phyloP scores from a whole-genome alignment of 2,888 invertebrate species.

The Choreutis nemorana region DNA sequence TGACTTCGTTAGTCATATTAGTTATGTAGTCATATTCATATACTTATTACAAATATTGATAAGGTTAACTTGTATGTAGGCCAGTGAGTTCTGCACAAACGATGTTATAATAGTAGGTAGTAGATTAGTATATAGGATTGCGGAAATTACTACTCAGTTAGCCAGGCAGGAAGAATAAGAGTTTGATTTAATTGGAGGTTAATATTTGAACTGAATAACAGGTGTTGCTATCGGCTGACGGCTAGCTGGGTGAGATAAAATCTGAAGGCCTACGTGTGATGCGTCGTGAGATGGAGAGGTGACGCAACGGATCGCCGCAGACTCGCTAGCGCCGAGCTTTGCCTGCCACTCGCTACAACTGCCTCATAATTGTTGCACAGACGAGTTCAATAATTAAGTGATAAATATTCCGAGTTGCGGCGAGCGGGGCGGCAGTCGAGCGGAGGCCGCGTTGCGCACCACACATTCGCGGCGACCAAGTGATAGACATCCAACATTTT shows the following conservation, averaged over 20 bases:
- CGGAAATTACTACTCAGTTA: too few species aligned
- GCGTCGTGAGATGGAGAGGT: slow-evolving; percentile 10
- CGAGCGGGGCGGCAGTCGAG: slow-evolving; percentile 61
- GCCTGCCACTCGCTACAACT: slow-evolving; percentile 33
- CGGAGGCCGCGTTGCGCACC: slow-evolving; percentile 53
- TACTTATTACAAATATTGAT: too few species aligned
- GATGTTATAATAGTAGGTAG: too few species aligned
- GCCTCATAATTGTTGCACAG: slow-evolving; percentile 58
- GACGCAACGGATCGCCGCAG: slow-evolving; percentile 29
- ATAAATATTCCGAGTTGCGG: slow-evolving; percentile 56
- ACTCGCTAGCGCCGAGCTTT: slow-evolving; percentile 47
- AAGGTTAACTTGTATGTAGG: too few species aligned
- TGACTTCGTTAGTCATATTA: too few species aligned
- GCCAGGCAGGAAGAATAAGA: slow-evolving; percentile 41
- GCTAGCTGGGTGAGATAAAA: slow-evolving; percentile 32
- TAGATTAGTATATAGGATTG: too few species aligned
- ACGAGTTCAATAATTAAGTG: slow-evolving; percentile 64
- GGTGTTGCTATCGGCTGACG: slow-evolving; percentile 27
- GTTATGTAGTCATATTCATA: too few species aligned
- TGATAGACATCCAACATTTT: slow-evolving; percentile 66
- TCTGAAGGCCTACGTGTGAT: slow-evolving; percentile 43
- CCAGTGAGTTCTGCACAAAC: too few species aligned
- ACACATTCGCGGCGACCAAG: slow-evolving; percentile 42
- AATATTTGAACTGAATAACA: slow-evolving; percentile 42
- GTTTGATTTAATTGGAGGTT: slow-evolving; percentile 44